Base-by-base conservation (phyloP, 30 jellyfish, hydroid and myxozoan genomes). In the Nemopilema nomurai region DNA sequence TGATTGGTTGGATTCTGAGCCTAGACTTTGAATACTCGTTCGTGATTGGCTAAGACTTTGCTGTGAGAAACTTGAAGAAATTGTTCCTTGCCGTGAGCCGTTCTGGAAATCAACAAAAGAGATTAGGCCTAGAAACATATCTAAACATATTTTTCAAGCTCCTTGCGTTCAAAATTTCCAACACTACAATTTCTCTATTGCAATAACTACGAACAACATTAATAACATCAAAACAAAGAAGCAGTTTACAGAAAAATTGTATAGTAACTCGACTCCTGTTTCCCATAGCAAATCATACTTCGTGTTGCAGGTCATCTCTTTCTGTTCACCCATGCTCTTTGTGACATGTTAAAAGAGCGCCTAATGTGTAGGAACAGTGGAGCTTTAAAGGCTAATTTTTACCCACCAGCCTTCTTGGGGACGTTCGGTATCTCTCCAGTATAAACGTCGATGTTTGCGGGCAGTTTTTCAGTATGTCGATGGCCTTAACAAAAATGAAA, bases 401-500 rank as follows among this genome's bases (percentile, higher is more conserved):
- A 16, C 77, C 1, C 71, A 83, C 91, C 86, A 83, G 66, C 57
- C 91, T 52, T 22, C 91, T 73, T 20, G 88, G 81, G 4, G 86
- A 72, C 17, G 89, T 67, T 77, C 90, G 87, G 85, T 83, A 83
- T 79, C 98, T 51, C 50, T 91, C 98, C 86, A 85, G 75, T 22
- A 91, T 82, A 65, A 91, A 91, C 65, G 98, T 81, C 0, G 98
- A 91, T 16, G 86, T 80, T 24, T 78, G 87, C 18, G 98, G 90
- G 26, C 86, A 69, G 70, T 77, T 91, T 64, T 91, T 91, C 23
- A 91, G 85, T 20, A 91, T 82, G 50, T 91, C 98, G 21, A 91
- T 81, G 20, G 95, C 98, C 94, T 85, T 50, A 30, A 74, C 73
- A 21, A 6, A 49, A 53, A 25, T 21, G 20, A 28, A 41, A 41